A percentile compares a stretch with the other conserved stretches of the same genome.
Evolutionary conservation across 2,888 invertebrate species (phyloP).

Genomic region (Kuschelorhynchus macadamiae): DNA sequence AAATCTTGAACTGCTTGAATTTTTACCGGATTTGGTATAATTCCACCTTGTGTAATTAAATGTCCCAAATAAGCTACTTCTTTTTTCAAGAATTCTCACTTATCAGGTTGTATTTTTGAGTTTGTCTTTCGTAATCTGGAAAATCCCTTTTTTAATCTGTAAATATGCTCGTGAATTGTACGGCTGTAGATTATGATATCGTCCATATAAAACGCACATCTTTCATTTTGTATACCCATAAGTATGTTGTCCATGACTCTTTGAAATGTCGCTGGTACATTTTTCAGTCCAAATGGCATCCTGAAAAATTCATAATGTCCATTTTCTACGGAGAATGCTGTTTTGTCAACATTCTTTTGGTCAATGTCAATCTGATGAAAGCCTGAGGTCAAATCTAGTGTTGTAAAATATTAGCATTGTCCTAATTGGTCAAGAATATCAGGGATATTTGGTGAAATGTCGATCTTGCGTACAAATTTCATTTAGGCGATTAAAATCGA

Average conservation of each 20-base stretch:
- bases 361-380: constrained; percentile 58
- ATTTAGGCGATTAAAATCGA: constrained; percentile 38
- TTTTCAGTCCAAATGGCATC: constrained; percentile 57
- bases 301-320: constrained; percentile 55
- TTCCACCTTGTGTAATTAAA: constrained; percentile 49
- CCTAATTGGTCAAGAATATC: constrained; percentile 57
- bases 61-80: constrained; percentile 45
- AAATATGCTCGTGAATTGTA: constrained; percentile 49
- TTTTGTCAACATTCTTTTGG: constrained; percentile 52
- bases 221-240: constrained; percentile 46
- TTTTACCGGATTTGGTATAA: constrained; percentile 47
- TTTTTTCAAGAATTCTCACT: constrained; percentile 45
- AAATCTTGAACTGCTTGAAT: constrained; percentile 45
- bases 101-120: constrained; percentile 50
- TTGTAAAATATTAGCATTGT: constrained; percentile 43
- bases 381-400: constrained; percentile 54
- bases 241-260: constrained; percentile 53
- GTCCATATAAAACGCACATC: constrained; percentile 53
- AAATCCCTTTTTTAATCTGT: constrained; percentile 46
- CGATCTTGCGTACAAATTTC: constrained; percentile 34
- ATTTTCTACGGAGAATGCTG: constrained; percentile 54
- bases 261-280: constrained; percentile 57
- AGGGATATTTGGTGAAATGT: constrained; percentile 48
- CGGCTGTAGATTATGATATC: constrained; percentile 51
- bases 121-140: constrained; percentile 43